phyloP scores from a whole-genome alignment of 2,888 invertebrate genomes.

The Chelonus formosanus region DNA sequence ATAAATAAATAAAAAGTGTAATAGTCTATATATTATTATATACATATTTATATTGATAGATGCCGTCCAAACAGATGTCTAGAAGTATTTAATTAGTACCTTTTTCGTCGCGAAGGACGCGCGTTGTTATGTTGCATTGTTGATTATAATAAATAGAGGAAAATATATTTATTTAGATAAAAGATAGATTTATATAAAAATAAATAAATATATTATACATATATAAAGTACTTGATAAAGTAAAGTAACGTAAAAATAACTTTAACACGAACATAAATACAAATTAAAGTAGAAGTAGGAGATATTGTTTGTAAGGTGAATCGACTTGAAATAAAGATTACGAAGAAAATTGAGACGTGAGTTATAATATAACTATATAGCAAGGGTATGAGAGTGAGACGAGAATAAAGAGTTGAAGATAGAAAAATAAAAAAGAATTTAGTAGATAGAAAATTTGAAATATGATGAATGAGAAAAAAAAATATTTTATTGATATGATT shows the following conservation, averaged over 20 bases:
- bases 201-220: constrained; percentile 2
- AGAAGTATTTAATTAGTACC: constrained; percentile 24
- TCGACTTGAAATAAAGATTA: background rate
- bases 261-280: constrained; percentile 15
- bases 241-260: background rate
- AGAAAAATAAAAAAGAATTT: background rate
- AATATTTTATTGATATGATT: too few species aligned
- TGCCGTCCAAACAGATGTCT: constrained; percentile 31
- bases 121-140: constrained; percentile 28
- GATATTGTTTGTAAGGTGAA: background rate
- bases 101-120: constrained; percentile 21
- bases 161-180: constrained; percentile 13
- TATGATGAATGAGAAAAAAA: background rate
- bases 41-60: constrained; percentile 30
- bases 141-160: constrained; percentile 8
- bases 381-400: background rate
- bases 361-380: background rate
- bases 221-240: background rate
- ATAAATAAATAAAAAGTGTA: constrained; percentile 1
- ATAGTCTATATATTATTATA: constrained; percentile 19
- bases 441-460: background rate
- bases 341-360: background rate
- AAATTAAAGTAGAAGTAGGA: constrained; percentile 8
- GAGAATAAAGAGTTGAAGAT: background rate
- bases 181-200: constrained; percentile 15